Base-by-base conservation (phyloP, 1,140 invertebrate genomes). In the Lepidurus arcticus region DNA sequence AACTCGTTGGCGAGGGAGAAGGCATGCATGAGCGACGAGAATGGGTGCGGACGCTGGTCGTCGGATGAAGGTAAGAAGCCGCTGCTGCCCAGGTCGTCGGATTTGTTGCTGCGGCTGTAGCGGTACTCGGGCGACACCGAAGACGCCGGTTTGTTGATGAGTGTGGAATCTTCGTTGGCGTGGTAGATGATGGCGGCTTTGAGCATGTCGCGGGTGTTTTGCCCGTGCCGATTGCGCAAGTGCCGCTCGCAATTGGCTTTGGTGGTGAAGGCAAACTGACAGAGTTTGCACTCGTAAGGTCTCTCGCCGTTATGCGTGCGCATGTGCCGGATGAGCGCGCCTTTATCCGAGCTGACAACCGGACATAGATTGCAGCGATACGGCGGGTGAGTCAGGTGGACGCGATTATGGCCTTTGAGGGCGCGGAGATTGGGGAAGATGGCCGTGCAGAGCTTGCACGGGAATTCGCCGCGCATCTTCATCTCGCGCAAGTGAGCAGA, bases 241-340 rank as follows among this genome's bases (percentile, higher is more conserved):
- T 98, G 93, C 1, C 93, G 85, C 84, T 95, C 93, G 82, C 93
- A 95, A 81, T 95, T 95, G 0, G 93, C 90, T 82, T 98, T 98
- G 0, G 96, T 98, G 1, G 96, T 98, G 84, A 98, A 98, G 1
- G 95, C 94, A 82, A 94, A 97, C 81, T 95, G 94, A 85, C 97
- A 98, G 1, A 97, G 88, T 1, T 91, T 90, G 83, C 97, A 98
- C 83, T 97, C 94, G 83, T 95, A 98, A 0, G 96, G 96, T 6
- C 95, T 88, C 82, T 98, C 95, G 0, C 96, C 96, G 83, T 97
- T 98, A 85, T 98, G 96, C 3, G 92, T 93, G 80, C 95, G 88
- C 89, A 98, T 91, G 84, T 98, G 93, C 43, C 94, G 90, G 3
- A 94, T 90, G 3, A 98, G 84, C 1, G 94, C 94, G 10, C 93